Conservation (phyloP, 2,888 invertebrate species). For the Mythimna loreyi region DNA sequence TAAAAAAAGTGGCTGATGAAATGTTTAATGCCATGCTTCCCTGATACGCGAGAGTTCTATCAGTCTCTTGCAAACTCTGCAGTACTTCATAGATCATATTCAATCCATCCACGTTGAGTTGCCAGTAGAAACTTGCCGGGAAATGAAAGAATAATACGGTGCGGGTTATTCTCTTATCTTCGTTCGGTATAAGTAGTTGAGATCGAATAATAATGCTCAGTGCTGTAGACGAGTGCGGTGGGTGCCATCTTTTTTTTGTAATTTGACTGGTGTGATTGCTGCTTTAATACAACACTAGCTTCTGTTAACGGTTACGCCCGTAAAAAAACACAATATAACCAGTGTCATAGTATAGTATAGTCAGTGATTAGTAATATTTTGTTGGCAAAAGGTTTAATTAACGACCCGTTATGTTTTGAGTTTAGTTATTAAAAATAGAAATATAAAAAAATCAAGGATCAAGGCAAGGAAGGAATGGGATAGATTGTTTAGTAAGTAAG, state of each 20-base stretch:
- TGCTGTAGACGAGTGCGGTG: constrained; percentile 24
- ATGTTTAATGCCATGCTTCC: not conserved
- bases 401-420: too few relatives aligned
- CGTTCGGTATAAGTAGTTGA: constrained; percentile 10
- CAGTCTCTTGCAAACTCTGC: not conserved
- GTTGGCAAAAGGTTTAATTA: too few relatives aligned
- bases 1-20: too few relatives aligned
- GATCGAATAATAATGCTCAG: constrained; percentile 19
- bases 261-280: constrained; percentile 2
- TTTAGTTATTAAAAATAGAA: too few relatives aligned
- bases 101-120: not conserved
- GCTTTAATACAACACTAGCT: not conserved
- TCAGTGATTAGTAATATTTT: too few relatives aligned
- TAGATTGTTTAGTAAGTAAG: too few relatives aligned
- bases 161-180: constrained; percentile 22
- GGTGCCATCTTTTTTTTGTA: constrained; percentile 20
- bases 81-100: not conserved
- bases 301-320: too few relatives aligned
- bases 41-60: not conserved
- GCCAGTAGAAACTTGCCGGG: not conserved
- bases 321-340: too few relatives aligned
- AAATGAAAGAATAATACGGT: constrained; percentile 37
- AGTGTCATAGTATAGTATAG: too few relatives aligned
- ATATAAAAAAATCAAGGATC: too few relatives aligned
- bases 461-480: too few relatives aligned